Conservation (phyloP, 2,797 vertebrate species). For the Pygocentrus nattereri region DNA sequence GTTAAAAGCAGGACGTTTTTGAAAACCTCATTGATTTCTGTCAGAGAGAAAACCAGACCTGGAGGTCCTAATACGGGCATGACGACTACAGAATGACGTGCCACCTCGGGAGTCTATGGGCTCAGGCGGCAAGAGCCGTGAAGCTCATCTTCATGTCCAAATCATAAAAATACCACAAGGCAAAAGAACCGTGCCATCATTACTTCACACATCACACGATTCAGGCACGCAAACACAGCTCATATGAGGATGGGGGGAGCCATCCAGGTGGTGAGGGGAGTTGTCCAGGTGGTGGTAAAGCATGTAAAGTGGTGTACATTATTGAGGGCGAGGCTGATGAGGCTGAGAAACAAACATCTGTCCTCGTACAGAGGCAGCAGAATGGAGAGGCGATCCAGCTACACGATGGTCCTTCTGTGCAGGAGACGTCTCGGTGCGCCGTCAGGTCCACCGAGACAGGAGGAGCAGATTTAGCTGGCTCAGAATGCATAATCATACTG, state of each 20-base stretch:
- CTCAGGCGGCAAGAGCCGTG: constrained; percentile 27
- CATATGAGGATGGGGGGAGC: constrained; percentile 25
- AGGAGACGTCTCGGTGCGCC: constrained; percentile 16
- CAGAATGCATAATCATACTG: constrained; percentile 44
- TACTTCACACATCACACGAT: constrained; percentile 42
- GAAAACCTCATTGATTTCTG: too few relatives aligned
- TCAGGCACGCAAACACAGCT: constrained; percentile 54
- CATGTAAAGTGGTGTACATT: constrained; percentile 41
- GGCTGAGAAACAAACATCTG: not conserved
- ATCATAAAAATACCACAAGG: constrained; percentile 38
- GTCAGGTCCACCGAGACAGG: constrained; percentile 25
- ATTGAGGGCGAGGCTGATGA: not conserved
- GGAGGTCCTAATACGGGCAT: too few relatives aligned
- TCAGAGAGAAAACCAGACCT: too few relatives aligned
- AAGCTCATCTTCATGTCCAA: constrained; percentile 36
- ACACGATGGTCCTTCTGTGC: constrained; percentile 47
- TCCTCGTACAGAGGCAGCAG: constrained; percentile 18
- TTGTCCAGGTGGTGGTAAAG: constrained; percentile 33
- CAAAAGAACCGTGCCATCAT: constrained; percentile 42
- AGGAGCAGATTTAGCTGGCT: constrained; percentile 46
- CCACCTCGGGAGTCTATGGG: not conserved
- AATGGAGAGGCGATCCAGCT: constrained; percentile 45
- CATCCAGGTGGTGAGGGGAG: constrained; percentile 20
- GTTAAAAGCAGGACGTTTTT: too few relatives aligned
- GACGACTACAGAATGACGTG: too few relatives aligned